Percentiles rank a stretch among this genome's conserved stretches.
Evolutionary conservation across 2,797 vertebrate genomes (phyloP).

Genomic region (Antennarius maculatus): DNA sequence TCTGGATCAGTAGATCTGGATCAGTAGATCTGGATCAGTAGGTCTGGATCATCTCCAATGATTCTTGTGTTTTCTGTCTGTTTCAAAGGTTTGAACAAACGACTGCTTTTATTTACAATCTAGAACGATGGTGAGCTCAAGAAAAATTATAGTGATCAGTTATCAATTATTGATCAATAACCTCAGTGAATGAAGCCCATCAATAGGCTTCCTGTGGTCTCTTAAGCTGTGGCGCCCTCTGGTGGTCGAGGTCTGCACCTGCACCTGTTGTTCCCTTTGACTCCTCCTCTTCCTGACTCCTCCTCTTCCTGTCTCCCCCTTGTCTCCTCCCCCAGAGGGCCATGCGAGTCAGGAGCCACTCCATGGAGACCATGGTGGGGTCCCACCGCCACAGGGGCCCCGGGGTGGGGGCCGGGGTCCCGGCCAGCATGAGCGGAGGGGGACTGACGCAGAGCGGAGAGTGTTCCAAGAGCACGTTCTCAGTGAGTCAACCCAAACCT

Average conservation of each 20-base stretch:
- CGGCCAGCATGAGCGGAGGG: slow-evolving; percentile 93
- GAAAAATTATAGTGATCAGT: too few species aligned
- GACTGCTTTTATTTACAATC: too few species aligned
- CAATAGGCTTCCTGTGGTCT: too few species aligned
- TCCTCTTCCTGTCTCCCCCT: background rate
- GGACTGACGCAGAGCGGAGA: slow-evolving; percentile 90
- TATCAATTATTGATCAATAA: too few species aligned
- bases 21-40: too few species aligned
- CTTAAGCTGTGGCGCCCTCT: slow-evolving; percentile 19
- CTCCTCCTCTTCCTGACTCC: too few species aligned
- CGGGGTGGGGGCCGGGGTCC: slow-evolving; percentile 81
- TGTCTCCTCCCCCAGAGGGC: slow-evolving; percentile 84
- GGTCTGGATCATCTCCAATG: too few species aligned
- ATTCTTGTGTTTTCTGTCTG: too few species aligned
- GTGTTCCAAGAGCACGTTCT: slow-evolving; percentile 95
- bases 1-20: too few species aligned
- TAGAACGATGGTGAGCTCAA: too few species aligned
- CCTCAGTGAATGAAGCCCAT: too few species aligned
- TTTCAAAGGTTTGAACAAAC: too few species aligned
- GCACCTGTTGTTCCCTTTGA: background rate
- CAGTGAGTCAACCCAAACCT: slow-evolving; percentile 78
- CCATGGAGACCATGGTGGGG: slow-evolving; percentile 97
- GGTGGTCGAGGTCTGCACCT: slow-evolving; percentile 22
- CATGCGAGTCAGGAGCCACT: slow-evolving; percentile 95
- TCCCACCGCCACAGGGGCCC: slow-evolving; percentile 89